Percentiles rank a stretch among this genome's conserved stretches.
Evolutionary conservation across 2,888 invertebrate genomes (phyloP).

Genomic region (Metopia argyrocephala): DNA sequence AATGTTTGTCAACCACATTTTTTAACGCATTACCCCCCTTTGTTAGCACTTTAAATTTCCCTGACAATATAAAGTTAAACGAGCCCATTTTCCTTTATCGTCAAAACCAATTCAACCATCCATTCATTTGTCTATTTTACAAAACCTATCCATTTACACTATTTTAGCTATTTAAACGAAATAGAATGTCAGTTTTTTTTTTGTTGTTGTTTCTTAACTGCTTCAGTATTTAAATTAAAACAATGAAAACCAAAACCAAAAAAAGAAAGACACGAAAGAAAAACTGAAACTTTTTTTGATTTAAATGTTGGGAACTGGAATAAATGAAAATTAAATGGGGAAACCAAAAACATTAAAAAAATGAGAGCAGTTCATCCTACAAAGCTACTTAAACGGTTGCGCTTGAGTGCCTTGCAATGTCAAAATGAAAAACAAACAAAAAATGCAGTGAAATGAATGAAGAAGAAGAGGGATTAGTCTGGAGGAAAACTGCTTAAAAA

Average conservation of each 20-base stretch:
- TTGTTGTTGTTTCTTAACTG: too few relatives aligned
- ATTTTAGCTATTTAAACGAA: too few relatives aligned
- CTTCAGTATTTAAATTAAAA: background rate
- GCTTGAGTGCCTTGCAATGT: conserved; percentile 58
- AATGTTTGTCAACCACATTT: too few relatives aligned
- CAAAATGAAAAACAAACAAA: conserved; percentile 29
- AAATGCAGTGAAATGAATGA: background rate
- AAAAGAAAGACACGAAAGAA: background rate
- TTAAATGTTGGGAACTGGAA: conserved; percentile 33
- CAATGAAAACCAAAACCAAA: background rate
- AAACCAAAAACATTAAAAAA: background rate
- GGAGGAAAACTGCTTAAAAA: too few relatives aligned
- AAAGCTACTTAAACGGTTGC: conserved; percentile 49
- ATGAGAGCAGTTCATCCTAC: background rate
- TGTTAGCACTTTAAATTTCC: too few relatives aligned
- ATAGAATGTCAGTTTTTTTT: too few relatives aligned
- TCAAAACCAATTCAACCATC: too few relatives aligned
- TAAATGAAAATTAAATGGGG: background rate
- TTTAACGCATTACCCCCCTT: too few relatives aligned
- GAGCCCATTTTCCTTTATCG: too few relatives aligned
- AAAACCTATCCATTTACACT: too few relatives aligned
- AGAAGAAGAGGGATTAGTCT: background rate
- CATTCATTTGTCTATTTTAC: too few relatives aligned
- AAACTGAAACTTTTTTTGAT: conserved; percentile 42
- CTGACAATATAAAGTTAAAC: too few relatives aligned